A percentile compares a stretch with the other conserved stretches of the same genome.
phyloP scores from a whole-genome alignment of 2,113 vertebrate species.

The Callopanchax toddi region DNA sequence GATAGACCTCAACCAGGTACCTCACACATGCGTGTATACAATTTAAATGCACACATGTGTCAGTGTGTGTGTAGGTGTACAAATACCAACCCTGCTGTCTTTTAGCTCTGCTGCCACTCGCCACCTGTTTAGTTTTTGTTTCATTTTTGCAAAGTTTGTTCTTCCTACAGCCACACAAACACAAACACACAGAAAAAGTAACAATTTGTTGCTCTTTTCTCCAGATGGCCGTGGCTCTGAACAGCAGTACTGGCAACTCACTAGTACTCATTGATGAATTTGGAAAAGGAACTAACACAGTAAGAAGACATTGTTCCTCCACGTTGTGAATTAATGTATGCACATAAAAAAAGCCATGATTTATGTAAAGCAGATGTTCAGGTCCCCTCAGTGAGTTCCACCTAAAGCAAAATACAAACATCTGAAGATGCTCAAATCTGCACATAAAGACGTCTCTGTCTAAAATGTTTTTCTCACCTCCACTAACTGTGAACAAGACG shows the following conservation, averaged over 20 bases:
- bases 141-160: no score
- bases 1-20: constrained; percentile 94
- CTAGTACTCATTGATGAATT: constrained; percentile 97
- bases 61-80: constrained; percentile 76
- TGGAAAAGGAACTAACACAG: constrained; percentile 97
- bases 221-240: constrained; percentile 90
- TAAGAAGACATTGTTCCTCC: constrained; percentile 66
- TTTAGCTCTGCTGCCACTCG: constrained; percentile 87
- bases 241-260: constrained; percentile 88
- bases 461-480: neutral
- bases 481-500: neutral
- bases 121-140: constrained; percentile 87
- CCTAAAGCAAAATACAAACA: constrained; percentile 24
- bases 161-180: no score
- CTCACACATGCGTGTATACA: no score
- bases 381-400: constrained; percentile 26
- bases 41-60: neutral
- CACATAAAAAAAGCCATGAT: constrained; percentile 23
- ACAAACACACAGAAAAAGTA: constrained; percentile 25
- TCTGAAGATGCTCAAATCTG: constrained; percentile 24
- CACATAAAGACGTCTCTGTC: neutral
- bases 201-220: constrained; percentile 42
- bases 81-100: constrained; percentile 72
- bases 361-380: constrained; percentile 25
- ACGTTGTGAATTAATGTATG: constrained; percentile 28